Evolutionary conservation across 2,888 invertebrate species (phyloP), one percentile per base, ranked within the genome.

Genomic region (Agapetus fuscipes): DNA sequence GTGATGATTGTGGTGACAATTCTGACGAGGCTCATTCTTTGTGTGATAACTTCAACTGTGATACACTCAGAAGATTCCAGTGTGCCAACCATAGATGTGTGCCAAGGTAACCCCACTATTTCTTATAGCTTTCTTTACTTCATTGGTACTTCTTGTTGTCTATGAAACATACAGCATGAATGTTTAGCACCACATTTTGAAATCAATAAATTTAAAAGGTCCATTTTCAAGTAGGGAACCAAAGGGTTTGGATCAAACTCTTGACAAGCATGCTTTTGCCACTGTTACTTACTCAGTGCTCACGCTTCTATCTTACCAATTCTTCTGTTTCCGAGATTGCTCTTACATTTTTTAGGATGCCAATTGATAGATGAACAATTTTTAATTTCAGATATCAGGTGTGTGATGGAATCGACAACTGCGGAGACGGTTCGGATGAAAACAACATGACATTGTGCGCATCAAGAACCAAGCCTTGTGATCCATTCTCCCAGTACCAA

Each of bases 381-480:
- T 28, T n/a, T 7, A 9, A 5, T 31, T 14, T n/a, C 37, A 71
- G 71, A 41, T 88, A 86, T 55, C 87, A 88, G 55, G 74, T 89
- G 6, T 96, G 96, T 60, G 94, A 96, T 61, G 85, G 87, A 17
- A 74, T 84, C 12, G 88, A 93, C 60, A 90, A 95, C 61, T 96
- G 95, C 61, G 88, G 89, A 25, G 94, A 95, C 60, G 91, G 90
- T 6, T 87, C 87, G 0, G 96, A 96, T 61, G 95, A 96, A 63
- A 93, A 93, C 61, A 91, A 93, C 61, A 85, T 91, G 77, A 90
- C 90, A 0, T 64, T 90, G 38, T 93, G 91, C 56, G 78, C 83
- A 2, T 70, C 75, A n/a, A 77, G 80, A 45, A 74, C 77, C 34
- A 77, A 80, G 50, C 79, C 85, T 0, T 88, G 88, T 59, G 84